These are phyloP conservation scores for Passerina amoena DNA, from an alignment of 2,113 vertebrate species.

Conservation along the genomic window DNA sequence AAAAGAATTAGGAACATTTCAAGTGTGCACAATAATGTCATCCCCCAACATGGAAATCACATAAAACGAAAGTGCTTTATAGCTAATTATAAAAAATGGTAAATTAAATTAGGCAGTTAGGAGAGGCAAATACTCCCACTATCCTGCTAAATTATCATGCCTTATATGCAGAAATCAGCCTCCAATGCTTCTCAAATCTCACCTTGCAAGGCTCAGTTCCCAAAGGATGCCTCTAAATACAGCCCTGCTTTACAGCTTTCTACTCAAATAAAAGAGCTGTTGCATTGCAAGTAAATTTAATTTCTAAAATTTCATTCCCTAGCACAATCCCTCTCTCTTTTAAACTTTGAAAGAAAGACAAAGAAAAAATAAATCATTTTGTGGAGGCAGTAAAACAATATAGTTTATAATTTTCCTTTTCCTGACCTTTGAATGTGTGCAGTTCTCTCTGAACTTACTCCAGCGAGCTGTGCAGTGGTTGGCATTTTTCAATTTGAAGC, in stretches of 20 bases:
- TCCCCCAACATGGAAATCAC: background rate
- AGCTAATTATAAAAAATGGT: slow-evolving; percentile 14
- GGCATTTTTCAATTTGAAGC: slow-evolving; percentile 71
- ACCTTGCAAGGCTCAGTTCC: slow-evolving; percentile 24
- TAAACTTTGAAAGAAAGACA: slow-evolving; percentile 36
- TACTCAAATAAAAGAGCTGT: slow-evolving; percentile 43
- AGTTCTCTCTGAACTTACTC: slow-evolving; percentile 53
- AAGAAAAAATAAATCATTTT: slow-evolving; percentile 59
- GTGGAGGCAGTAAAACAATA: slow-evolving; percentile 55
- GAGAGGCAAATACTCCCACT: slow-evolving; percentile 10
- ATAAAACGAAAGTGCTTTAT: background rate
- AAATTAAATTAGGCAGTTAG: slow-evolving; percentile 17
- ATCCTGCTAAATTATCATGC: slow-evolving; percentile 29
- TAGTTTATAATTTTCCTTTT: slow-evolving; percentile 61
- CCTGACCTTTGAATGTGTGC: slow-evolving; percentile 57
- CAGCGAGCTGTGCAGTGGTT: slow-evolving; percentile 26
- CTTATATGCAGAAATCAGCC: slow-evolving; percentile 2
- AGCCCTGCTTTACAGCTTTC: slow-evolving; percentile 34
- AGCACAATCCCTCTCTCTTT: slow-evolving; percentile 29
- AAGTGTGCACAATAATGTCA: background rate
- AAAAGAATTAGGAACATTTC: background rate
- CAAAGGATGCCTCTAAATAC: slow-evolving; percentile 43
- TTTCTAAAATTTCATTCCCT: slow-evolving; percentile 58
- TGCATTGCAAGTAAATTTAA: slow-evolving; percentile 54
- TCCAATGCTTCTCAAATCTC: slow-evolving; percentile 44